Evolutionary conservation across 2,113 vertebrate genomes (phyloP).

Genomic region (Blennius ocellaris): DNA sequence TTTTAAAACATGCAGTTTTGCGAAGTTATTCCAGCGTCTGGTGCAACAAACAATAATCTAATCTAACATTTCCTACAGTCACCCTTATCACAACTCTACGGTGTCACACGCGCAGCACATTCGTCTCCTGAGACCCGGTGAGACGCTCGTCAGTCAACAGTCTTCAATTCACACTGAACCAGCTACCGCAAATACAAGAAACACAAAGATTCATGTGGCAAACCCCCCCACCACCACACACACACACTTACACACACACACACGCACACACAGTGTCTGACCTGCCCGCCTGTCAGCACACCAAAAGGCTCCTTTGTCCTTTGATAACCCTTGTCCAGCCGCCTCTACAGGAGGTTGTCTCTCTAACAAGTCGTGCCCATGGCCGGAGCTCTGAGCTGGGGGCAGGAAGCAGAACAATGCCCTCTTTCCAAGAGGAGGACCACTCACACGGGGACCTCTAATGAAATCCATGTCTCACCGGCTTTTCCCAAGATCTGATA

Average conservation of each 20-base stretch:
- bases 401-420: slow-evolving; percentile 65
- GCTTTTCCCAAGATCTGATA: slow-evolving; percentile 34
- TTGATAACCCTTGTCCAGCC: slow-evolving; percentile 74
- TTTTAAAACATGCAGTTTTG: not conserved
- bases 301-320: slow-evolving; percentile 80
- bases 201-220: slow-evolving; percentile 46
- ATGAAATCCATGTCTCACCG: slow-evolving; percentile 69
- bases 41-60: slow-evolving; percentile 43
- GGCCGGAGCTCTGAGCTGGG: slow-evolving; percentile 61
- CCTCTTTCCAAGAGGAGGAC: slow-evolving; percentile 51
- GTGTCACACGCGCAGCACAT: slow-evolving; percentile 16
- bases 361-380: slow-evolving; percentile 66
- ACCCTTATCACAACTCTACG: slow-evolving; percentile 29
- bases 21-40: slow-evolving; percentile 7
- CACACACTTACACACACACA: slow-evolving; percentile 26
- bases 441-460: slow-evolving; percentile 65
- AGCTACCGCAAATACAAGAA: slow-evolving; percentile 50
- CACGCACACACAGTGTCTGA: slow-evolving; percentile 44
- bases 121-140: slow-evolving; percentile 34
- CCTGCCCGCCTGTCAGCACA: slow-evolving; percentile 71
- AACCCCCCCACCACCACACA: no score
- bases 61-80: slow-evolving; percentile 48
- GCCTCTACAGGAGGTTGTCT: slow-evolving; percentile 74
- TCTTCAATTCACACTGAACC: slow-evolving; percentile 31
- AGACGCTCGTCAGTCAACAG: slow-evolving; percentile 42